Conservation (phyloP, 2,113 vertebrate genomes). For the Vulpes lagopus region DNA sequence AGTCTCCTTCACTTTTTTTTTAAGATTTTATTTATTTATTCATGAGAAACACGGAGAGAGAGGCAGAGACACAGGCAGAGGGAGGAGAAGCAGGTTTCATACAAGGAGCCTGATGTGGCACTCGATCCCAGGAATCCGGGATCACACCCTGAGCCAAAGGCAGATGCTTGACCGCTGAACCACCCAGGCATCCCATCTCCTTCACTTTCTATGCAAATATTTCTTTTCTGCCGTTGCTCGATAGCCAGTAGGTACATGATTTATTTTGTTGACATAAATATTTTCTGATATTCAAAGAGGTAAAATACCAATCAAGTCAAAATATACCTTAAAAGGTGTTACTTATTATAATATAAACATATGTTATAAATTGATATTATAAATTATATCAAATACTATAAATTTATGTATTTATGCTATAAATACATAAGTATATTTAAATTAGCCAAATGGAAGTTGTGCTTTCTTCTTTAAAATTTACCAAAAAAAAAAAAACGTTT, state of each 20-base stretch:
- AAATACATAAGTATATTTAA: neutral
- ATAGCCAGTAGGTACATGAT: constrained; percentile 18
- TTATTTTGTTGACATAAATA: neutral
- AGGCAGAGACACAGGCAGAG: too few relatives aligned
- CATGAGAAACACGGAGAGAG: too few relatives aligned
- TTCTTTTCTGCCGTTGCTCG: neutral
- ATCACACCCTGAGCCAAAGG: too few relatives aligned
- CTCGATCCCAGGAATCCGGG: too few relatives aligned
- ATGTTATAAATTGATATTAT: neutral
- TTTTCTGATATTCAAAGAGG: neutral
- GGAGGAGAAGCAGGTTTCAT: too few relatives aligned
- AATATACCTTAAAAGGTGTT: neutral
- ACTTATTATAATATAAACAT: neutral
- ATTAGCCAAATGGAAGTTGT: neutral
- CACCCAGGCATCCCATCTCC: too few relatives aligned
- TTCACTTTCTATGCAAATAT: neutral
- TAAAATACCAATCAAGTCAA: neutral
- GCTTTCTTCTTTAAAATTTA: neutral
- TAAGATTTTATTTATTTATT: too few relatives aligned
- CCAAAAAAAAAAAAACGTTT: neutral
- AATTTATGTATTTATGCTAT: neutral
- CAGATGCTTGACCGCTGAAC: too few relatives aligned
- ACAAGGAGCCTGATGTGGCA: too few relatives aligned
- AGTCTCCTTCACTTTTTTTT: neutral
- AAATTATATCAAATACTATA: neutral